Evolutionary conservation across 1,140 invertebrate genomes (phyloP).

Genomic region (Nylanderia fulva): DNA sequence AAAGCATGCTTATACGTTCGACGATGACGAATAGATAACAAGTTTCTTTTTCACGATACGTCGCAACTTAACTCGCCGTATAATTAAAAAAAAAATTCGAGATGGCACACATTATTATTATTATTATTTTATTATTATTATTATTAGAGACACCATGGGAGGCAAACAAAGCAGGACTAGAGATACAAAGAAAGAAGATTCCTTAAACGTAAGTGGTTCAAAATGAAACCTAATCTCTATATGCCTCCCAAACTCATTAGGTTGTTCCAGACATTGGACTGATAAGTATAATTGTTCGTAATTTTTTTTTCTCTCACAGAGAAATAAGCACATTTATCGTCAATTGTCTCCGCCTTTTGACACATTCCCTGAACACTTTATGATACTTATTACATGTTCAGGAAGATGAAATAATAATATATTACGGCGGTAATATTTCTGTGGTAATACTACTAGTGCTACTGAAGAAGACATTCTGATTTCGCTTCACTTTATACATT

Average conservation of each 20-base stretch:
- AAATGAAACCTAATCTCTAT: slow-evolving; percentile 13
- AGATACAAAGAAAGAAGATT: slow-evolving; percentile 34
- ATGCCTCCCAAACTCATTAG: slow-evolving; percentile 84
- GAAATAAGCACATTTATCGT: slow-evolving; percentile 58
- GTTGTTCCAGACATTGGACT: slow-evolving; percentile 85
- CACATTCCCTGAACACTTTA: slow-evolving; percentile 25
- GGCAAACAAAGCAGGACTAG: slow-evolving; percentile 60
- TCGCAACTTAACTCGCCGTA: slow-evolving; percentile 24
- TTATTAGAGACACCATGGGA: slow-evolving; percentile 67
- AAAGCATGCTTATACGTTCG: slow-evolving; percentile 32
- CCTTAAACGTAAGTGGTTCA: slow-evolving; percentile 33
- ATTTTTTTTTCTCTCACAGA: slow-evolving; percentile 56
- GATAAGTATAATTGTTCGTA: slow-evolving; percentile 71
- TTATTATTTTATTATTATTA: background rate
- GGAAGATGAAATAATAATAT: slow-evolving; percentile 40
- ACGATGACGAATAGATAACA: background rate
- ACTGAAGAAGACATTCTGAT: slow-evolving; percentile 3
- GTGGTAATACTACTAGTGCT: slow-evolving; percentile 55
- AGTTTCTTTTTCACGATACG: slow-evolving; percentile 7
- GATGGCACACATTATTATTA: background rate
- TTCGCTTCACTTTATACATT: background rate
- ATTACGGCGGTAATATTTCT: slow-evolving; percentile 43
- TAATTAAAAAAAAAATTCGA: background rate
- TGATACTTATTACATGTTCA: slow-evolving; percentile 49
- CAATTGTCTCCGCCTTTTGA: slow-evolving; percentile 34